Base-by-base conservation (phyloP, 2,113 vertebrate genomes). In the Caranx ignobilis region DNA sequence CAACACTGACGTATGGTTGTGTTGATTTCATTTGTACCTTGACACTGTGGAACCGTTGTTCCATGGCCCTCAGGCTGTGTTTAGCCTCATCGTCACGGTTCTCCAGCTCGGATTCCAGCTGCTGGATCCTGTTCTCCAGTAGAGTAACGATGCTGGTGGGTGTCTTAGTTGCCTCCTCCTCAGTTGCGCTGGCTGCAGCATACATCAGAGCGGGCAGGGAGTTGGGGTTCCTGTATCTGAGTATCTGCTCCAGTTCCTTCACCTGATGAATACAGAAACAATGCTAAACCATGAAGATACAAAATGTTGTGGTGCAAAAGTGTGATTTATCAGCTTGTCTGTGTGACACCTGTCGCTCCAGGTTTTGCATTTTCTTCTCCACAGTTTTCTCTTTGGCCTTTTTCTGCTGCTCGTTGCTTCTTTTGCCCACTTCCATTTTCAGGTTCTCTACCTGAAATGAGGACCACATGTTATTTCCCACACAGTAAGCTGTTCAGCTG, bases 231-330 rank as follows among this genome's bases (percentile, higher is more conserved):
- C 95, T 94, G 79, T 89, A 92, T 85, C 92, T 96, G 3, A 98
- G 80, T 80, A 97, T 96, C 75, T 96, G 95, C 94, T 99, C 96
- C 95, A 98, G 96, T 93, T 99, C 96, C 78, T 96, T 98, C 68
- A 99, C 96, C 98, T 99, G 78, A 59, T 43, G 1, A 4, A 57
- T 1, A 68, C 0, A 86, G 75, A 31, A 47, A 19, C 0, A 76
- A 37, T 45, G n/a, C 18, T 37, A 8, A 54, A 16, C 1, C 13
- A 54, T 19, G 34, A 15, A 54, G 10, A 55, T 9, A 10, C 6
- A 11, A 5, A 21, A 45, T 31, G 1, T 10, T 5, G 5, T 6
- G 50, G 37, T 15, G 7, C 1, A 57, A 55, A 62, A 39, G 31
- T 65, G 8, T 0, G 12, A 35, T 16, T 0, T 1, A 15, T 39